A percentile compares a stretch with the other conserved stretches of the same genome.
Evolutionary conservation across 2,113 vertebrate species (phyloP).

Genomic region (Oryzias celebensis): DNA sequence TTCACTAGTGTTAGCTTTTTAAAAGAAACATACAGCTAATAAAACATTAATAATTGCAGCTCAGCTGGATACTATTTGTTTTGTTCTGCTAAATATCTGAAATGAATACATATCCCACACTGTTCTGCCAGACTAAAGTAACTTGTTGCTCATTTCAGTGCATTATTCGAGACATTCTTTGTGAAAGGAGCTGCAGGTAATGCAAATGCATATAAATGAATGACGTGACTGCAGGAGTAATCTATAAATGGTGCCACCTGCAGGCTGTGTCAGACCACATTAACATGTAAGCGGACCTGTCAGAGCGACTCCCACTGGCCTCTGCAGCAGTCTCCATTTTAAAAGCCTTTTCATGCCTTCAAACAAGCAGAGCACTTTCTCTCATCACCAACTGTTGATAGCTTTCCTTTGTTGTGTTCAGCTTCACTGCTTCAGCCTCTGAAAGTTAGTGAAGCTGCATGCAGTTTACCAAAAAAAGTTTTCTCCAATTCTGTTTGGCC

Average conservation of each 20-base stretch:
- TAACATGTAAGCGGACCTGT: constrained; percentile 57
- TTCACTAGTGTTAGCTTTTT: neutral
- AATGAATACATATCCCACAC: neutral
- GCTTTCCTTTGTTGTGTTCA: constrained; percentile 24
- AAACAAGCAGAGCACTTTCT: constrained; percentile 15
- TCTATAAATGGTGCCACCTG: constrained; percentile 67
- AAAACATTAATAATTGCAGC: constrained; percentile 6
- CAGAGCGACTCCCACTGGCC: constrained; percentile 45
- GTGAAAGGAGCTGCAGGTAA: constrained; percentile 9
- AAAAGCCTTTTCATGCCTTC: constrained; percentile 22
- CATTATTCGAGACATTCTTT: constrained; percentile 1
- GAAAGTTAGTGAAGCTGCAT: constrained; percentile 29
- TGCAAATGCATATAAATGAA: constrained; percentile 38
- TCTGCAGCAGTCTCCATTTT: constrained; percentile 31
- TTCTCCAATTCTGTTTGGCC: constrained; percentile 49
- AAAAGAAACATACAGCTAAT: neutral
- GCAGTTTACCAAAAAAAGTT: constrained; percentile 45
- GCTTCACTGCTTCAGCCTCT: constrained; percentile 4
- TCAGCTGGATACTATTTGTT: neutral
- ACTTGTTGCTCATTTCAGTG: constrained; percentile 36
- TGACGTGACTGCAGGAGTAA: constrained; percentile 34
- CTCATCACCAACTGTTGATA: constrained; percentile 19
- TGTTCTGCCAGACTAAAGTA: constrained; percentile 3
- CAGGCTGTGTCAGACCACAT: constrained; percentile 53
- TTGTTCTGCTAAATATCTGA: neutral